Percentiles rank a stretch among this genome's conserved stretches.
phyloP scores from a whole-genome alignment of 2,888 invertebrate species.

The Nomada ferruginata region DNA sequence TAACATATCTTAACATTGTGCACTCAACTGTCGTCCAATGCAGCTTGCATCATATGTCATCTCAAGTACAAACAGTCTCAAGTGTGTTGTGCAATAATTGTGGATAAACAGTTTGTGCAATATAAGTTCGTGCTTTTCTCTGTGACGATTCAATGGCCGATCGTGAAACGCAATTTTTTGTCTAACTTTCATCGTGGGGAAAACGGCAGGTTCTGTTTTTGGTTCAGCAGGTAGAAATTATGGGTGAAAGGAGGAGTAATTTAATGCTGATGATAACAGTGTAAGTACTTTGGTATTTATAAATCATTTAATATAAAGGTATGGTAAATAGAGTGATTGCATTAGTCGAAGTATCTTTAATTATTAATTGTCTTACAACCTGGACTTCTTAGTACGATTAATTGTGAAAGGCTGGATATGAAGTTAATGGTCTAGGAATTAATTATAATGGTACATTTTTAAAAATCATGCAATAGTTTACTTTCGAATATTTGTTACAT shows the following conservation, averaged over 20 bases:
- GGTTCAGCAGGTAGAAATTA: not conserved
- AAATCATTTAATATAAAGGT: no score
- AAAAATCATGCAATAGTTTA: no score
- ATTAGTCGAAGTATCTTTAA: no score
- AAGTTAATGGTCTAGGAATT: no score
- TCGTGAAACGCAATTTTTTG: slow-evolving; percentile 10
- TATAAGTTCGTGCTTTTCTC: slow-evolving; percentile 48
- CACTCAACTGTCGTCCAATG: slow-evolving; percentile 67
- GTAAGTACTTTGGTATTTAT: no score
- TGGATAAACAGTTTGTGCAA: slow-evolving; percentile 59
- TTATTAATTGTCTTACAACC: no score
- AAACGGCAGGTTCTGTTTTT: not conserved
- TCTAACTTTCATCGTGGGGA: not conserved
- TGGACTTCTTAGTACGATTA: no score
- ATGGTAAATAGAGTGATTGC: no score
- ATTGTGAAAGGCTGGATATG: no score
- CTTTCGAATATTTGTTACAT: no score
- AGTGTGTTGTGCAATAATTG: slow-evolving; percentile 67
- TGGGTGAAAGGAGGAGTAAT: not conserved
- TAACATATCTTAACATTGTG: slow-evolving; percentile 67
- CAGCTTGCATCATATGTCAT: slow-evolving; percentile 70
- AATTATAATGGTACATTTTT: no score
- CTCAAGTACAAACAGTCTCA: slow-evolving; percentile 68
- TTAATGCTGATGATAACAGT: not conserved
- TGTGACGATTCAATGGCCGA: slow-evolving; percentile 50